Base-by-base conservation (phyloP, 2,113 vertebrate species). In the Taurulus bubalis region DNA sequence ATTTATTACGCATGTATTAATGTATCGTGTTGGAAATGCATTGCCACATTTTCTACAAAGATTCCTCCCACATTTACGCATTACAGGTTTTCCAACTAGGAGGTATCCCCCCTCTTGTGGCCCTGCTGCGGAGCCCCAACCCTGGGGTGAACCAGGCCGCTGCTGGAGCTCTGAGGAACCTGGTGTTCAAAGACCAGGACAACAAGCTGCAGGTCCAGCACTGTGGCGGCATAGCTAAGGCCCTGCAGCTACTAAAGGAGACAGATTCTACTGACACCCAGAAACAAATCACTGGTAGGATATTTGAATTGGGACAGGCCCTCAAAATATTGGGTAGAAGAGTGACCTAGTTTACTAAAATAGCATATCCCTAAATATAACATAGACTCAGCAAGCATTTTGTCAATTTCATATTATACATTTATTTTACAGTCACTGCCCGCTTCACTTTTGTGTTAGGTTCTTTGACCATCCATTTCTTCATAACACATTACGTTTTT, bases 211-310 rank as follows among this genome's bases (percentile, higher is more conserved):
- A 96, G 86, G 97, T 98, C 4, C 93, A 96, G 24, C 74, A 84
- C 16, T 95, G 95, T 83, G 94, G 94, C 0, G 98, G 98, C 3
- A 94, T 97, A 24, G 92, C 90, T 0, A 96, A 96, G 75, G 93
- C 96, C 0, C 94, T 99, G 85, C 91, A 80, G 79, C 95, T 97
- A 12, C 94, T 99, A 0, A 87, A 94, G 85, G 95, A 94, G 63
- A 96, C 96, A 0, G 86, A 95, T 3, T 96, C 91, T 66, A 92
- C 93, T 0, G 97, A 98, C 80, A 97, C 96, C 42, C 96, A 97
- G 92, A 98, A 96, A 55, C 97, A 99, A 68, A 91, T 98, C 80
- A 96, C 97, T 45, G 98, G 98, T 99, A 90, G 0, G 51, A 47
- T 5, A 0, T 63, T 68, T 40, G 55, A 18, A 40, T 28, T 30